Evolutionary conservation across 2,113 vertebrate species (phyloP).

Genomic region (Cryptoleucopteryx plumbea): DNA sequence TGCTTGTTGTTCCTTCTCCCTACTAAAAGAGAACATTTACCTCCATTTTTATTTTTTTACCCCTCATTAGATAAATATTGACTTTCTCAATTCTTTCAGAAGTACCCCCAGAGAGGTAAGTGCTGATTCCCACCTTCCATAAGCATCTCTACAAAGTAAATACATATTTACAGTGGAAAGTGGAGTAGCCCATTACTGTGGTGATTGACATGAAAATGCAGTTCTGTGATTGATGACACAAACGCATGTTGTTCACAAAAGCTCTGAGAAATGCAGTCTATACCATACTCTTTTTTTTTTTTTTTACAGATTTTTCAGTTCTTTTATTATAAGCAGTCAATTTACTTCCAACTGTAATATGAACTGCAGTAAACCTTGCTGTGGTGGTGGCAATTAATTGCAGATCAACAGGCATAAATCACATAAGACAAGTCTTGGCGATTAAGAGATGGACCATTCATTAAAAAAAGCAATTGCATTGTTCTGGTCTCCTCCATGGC

Average conservation of each 20-base stretch:
- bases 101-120: background rate
- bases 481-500: background rate
- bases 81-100: background rate
- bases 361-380: background rate
- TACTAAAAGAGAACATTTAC: background rate
- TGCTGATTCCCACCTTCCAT: background rate
- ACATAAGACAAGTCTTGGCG: background rate
- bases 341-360: background rate
- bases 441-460: background rate
- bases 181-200: background rate
- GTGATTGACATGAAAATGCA: background rate
- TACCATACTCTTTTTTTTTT: background rate
- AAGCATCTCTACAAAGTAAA: background rate
- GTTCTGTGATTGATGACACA: background rate
- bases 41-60: background rate
- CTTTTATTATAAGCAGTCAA: background rate
- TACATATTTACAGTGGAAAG: background rate
- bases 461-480: background rate
- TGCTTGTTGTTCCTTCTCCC: background rate
- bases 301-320: background rate
- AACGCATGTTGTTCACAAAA: background rate
- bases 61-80: background rate
- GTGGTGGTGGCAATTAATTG: background rate
- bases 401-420: constrained; percentile 5
- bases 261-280: background rate